Conservation (phyloP, 2,797 vertebrate genomes). For the Fringilla coelebs region DNA sequence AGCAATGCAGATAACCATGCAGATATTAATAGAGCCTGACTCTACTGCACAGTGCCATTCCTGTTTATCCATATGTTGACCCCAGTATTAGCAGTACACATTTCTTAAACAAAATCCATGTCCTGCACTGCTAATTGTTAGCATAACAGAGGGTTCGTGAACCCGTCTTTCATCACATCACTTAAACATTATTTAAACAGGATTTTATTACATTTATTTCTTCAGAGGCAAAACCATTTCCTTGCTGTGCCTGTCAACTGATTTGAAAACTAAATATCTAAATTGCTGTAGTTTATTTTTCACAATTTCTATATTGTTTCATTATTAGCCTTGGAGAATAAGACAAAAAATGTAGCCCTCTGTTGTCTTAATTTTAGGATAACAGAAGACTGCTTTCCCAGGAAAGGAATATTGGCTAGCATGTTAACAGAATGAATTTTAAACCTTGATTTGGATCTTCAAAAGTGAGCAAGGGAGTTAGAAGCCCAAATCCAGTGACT, state of each 20-base stretch:
- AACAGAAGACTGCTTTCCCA: conserved; percentile 19
- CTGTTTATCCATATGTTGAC: conserved; percentile 44
- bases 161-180: conserved; percentile 63
- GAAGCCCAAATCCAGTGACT: not conserved
- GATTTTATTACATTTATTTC: conserved; percentile 64
- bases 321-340: conserved; percentile 25
- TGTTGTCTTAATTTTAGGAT: conserved; percentile 37
- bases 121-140: conserved; percentile 48
- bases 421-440: conserved; percentile 22
- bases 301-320: conserved; percentile 31
- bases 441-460: conserved; percentile 9
- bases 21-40: not conserved
- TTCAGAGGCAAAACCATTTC: conserved; percentile 59
- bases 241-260: conserved; percentile 52
- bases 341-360: not conserved
- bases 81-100: conserved; percentile 31
- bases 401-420: not conserved
- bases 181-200: conserved; percentile 67
- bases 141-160: conserved; percentile 55
- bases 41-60: not conserved
- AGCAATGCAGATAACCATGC: not conserved
- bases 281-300: conserved; percentile 46
- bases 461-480: conserved; percentile 9
- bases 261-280: conserved; percentile 63
- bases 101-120: conserved; percentile 61